Percentiles rank a stretch among this genome's conserved stretches.
phyloP scores from a whole-genome alignment of 2,888 invertebrate species.

The Dysmachus trigonus region DNA sequence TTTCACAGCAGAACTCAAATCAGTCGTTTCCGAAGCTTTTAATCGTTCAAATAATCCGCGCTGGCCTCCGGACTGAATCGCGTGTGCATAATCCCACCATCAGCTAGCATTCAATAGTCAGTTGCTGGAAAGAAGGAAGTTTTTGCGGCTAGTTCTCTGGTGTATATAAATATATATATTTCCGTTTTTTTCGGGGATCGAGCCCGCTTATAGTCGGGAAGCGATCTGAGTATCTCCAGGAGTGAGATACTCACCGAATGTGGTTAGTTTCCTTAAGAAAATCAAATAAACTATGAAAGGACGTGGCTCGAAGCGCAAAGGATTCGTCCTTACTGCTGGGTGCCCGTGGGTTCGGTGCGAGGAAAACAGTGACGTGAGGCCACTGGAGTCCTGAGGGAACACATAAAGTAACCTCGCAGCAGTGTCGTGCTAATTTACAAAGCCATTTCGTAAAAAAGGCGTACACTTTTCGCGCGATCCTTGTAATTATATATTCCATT shows the following conservation, averaged over 20 bases:
- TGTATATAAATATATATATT: too few species aligned
- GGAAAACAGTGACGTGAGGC: not conserved
- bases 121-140: not conserved
- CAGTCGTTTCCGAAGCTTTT: slow-evolving; percentile 48
- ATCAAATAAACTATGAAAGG: not conserved
- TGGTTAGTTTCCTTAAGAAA: not conserved
- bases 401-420: not conserved
- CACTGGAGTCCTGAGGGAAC: not conserved
- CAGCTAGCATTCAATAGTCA: not conserved
- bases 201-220: too few species aligned
- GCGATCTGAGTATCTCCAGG: not conserved
- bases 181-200: not conserved
- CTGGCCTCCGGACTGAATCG: slow-evolving; percentile 31
- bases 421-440: not conserved
- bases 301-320: not conserved
- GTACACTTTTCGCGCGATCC: not conserved
- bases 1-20: slow-evolving; percentile 23
- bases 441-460: not conserved
- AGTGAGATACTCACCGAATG: not conserved
- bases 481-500: not conserved
- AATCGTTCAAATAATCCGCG: slow-evolving; percentile 45
- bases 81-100: slow-evolving; percentile 42
- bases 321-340: not conserved
- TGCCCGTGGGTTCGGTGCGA: not conserved
- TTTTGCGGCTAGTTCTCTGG: not conserved